Percentiles rank a stretch among this genome's conserved stretches.
phyloP scores from a whole-genome alignment of 2,888 invertebrate genomes.

The Smittia sp. region DNA sequence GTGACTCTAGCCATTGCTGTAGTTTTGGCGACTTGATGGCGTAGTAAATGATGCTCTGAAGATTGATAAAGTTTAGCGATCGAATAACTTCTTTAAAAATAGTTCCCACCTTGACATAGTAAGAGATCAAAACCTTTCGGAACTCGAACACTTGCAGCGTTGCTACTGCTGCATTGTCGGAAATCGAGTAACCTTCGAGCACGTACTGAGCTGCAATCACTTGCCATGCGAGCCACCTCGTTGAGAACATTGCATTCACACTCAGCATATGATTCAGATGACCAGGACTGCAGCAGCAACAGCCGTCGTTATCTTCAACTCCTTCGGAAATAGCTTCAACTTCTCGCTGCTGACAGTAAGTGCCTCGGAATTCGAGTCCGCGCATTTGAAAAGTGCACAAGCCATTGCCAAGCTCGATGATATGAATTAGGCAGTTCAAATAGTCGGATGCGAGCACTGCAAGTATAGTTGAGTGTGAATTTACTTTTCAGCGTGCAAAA shows the following conservation, averaged over 20 bases:
- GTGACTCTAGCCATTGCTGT: conserved; percentile 83
- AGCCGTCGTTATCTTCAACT: conserved; percentile 90
- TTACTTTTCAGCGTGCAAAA: conserved; percentile 15
- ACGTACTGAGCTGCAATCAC: conserved; percentile 95
- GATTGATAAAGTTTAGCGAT: background rate
- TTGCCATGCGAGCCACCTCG: conserved; percentile 98
- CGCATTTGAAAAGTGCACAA: conserved; percentile 97
- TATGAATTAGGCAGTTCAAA: conserved; percentile 95
- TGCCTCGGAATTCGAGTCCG: conserved; percentile 95
- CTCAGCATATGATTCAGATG: conserved; percentile 85
- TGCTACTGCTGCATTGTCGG: conserved; percentile 94
- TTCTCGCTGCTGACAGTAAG: conserved; percentile 98
- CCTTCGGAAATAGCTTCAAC: conserved; percentile 98
- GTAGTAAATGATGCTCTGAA: conserved; percentile 93
- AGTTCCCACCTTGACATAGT: conserved; percentile 84
- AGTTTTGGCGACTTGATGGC: conserved; percentile 83
- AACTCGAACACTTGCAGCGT: conserved; percentile 98
- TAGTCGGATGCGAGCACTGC: conserved; percentile 95
- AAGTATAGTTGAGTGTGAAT: conserved; percentile 2
- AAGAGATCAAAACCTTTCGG: conserved; percentile 92
- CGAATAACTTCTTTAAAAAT: conserved; percentile 25
- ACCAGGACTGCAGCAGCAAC: conserved; percentile 89
- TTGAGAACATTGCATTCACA: conserved; percentile 95
- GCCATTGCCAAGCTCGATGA: conserved; percentile 97
- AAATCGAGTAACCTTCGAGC: conserved; percentile 96